These are phyloP conservation scores for Idaea biselata DNA, from an alignment of 2,888 invertebrate species.

Conservation along the genomic window DNA sequence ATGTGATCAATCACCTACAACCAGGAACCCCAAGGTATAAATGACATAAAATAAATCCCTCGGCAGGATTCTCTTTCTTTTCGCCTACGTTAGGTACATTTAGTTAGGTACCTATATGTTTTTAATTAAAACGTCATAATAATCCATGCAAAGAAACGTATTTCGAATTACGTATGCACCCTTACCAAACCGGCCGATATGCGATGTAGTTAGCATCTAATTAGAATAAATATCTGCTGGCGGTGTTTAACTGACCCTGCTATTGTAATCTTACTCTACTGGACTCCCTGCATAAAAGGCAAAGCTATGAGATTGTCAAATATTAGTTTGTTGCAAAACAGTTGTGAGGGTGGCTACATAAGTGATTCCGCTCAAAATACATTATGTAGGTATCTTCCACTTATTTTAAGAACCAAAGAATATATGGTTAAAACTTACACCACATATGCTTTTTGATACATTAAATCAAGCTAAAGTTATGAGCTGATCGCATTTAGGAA, in stretches of 20 bases:
- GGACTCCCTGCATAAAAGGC: constrained; percentile 44
- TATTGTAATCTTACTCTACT: constrained; percentile 65
- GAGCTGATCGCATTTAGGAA: not conserved
- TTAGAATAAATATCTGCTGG: constrained; percentile 68
- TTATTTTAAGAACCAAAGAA: not conserved
- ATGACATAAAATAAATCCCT: constrained; percentile 22
- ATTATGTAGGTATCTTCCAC: not conserved
- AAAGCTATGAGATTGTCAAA: constrained; percentile 42
- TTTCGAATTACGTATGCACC: constrained; percentile 71
- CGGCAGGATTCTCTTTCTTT: constrained; percentile 23
- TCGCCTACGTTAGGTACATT: constrained; percentile 44
- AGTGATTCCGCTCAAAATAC: not conserved
- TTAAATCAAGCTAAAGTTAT: not conserved
- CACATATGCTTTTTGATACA: not conserved
- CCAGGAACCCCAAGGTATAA: constrained; percentile 17
- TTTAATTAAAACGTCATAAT: constrained; percentile 63
- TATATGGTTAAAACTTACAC: not conserved
- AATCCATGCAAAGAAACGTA: constrained; percentile 53
- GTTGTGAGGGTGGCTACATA: constrained; percentile 5
- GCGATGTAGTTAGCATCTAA: constrained; percentile 66
- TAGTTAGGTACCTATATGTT: constrained; percentile 24
- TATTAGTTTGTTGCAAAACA: constrained; percentile 34
- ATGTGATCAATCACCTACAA: constrained; percentile 35
- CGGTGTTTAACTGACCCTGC: constrained; percentile 67
- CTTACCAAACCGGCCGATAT: constrained; percentile 33